Conservation (phyloP, 2,888 invertebrate genomes). For the Rhingia campestris region DNA sequence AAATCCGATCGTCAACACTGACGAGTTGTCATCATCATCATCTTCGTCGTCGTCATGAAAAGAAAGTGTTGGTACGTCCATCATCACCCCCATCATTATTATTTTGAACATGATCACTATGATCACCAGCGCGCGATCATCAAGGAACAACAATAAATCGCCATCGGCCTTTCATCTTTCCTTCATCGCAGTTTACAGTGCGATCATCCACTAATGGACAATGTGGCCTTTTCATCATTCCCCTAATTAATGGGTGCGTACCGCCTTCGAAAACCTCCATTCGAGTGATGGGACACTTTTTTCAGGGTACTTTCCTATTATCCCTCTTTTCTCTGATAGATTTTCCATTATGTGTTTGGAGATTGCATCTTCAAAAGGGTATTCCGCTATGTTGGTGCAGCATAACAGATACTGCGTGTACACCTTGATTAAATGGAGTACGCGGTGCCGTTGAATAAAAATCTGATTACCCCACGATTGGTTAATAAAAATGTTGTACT, state of each 20-base stretch:
- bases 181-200: slow-evolving; percentile 19
- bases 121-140: slow-evolving; percentile 5
- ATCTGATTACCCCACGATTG: slow-evolving; percentile 21
- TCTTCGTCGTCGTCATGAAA: slow-evolving; percentile 8
- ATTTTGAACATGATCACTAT: slow-evolving; percentile 41
- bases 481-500: slow-evolving; percentile 37
- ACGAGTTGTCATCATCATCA: slow-evolving; percentile 24
- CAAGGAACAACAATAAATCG: slow-evolving; percentile 29
- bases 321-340: slow-evolving; percentile 2
- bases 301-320: slow-evolving; percentile 29
- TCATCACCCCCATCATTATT: slow-evolving; percentile 38
- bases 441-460: slow-evolving; percentile 33
- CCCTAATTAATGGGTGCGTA: slow-evolving; percentile 54
- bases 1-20: slow-evolving; percentile 1
- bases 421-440: slow-evolving; percentile 33
- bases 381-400: slow-evolving; percentile 28
- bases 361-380: slow-evolving; percentile 36
- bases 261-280: slow-evolving; percentile 36
- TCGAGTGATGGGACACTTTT: slow-evolving; percentile 46
- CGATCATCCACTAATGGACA: slow-evolving; percentile 56
- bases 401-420: neutral
- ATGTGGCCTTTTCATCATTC: slow-evolving; percentile 69
- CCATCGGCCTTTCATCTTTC: slow-evolving; percentile 44
- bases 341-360: slow-evolving; percentile 5
- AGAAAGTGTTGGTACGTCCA: slow-evolving; percentile 28